These are phyloP conservation scores for Romanogobio albipinnatus DNA, from an alignment of 2,113 vertebrate species.

Conservation along the genomic window DNA sequence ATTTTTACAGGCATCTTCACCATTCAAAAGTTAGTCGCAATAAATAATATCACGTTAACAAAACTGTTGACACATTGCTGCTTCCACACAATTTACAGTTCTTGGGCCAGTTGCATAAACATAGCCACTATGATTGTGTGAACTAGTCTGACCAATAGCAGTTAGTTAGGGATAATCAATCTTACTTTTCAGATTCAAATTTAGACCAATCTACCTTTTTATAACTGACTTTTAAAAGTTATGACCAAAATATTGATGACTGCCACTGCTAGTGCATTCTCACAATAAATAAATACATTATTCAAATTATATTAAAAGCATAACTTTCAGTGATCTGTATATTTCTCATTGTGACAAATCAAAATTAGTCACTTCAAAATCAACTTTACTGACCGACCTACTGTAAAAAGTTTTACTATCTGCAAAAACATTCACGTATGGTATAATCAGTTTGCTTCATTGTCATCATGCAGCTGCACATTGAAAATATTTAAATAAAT, in stretches of 20 bases:
- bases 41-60: neutral
- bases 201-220: too few relatives aligned
- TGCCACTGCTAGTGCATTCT: neutral
- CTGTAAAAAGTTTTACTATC: neutral
- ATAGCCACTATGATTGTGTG: too few relatives aligned
- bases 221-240: too few relatives aligned
- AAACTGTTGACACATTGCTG: neutral
- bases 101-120: neutral
- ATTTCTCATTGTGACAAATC: neutral
- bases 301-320: neutral
- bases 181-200: too few relatives aligned
- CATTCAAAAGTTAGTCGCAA: neutral
- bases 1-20: neutral
- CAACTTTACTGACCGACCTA: neutral
- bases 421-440: neutral
- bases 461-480: neutral
- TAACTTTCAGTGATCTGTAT: neutral
- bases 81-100: neutral
- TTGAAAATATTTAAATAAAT: neutral
- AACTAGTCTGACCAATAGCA: too few relatives aligned
- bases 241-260: too few relatives aligned
- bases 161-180: too few relatives aligned
- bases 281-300: neutral
- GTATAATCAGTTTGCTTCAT: neutral
- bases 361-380: neutral